A percentile compares a stretch with the other conserved stretches of the same genome.
These are phyloP conservation scores for Ectobius pallidus DNA, from an alignment of 2,888 invertebrate genomes.

Conservation along the genomic window DNA sequence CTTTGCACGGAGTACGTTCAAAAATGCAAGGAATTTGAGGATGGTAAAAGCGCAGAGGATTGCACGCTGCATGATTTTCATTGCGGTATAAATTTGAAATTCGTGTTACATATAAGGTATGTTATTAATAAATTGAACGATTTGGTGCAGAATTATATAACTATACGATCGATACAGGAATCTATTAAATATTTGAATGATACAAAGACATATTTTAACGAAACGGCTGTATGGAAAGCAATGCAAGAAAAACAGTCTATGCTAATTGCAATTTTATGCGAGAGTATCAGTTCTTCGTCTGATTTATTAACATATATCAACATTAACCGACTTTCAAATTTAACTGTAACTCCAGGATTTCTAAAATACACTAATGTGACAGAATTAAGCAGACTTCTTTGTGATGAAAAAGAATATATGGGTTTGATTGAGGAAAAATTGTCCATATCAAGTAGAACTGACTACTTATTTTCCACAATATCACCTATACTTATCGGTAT, in stretches of 20 bases:
- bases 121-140: neutral
- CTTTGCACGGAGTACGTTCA: neutral
- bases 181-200: neutral
- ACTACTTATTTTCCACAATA: neutral
- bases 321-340: neutral
- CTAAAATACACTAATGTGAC: neutral
- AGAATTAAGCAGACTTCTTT: neutral
- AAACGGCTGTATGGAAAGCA: neutral
- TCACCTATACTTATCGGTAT: neutral
- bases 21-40: neutral
- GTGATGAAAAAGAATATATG: neutral
- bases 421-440: too few species aligned
- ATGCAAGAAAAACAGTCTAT: neutral
- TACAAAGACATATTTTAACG: neutral
- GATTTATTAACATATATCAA: neutral
- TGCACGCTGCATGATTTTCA: neutral
- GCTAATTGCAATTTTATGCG: neutral
- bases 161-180: neutral
- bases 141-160: neutral
- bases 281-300: neutral
- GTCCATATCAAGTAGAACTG: neutral
- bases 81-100: neutral
- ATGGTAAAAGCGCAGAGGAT: neutral
- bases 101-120: neutral
- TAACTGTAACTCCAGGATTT: neutral